Evolutionary conservation across 2,113 vertebrate genomes (phyloP), one percentile per base, ranked within the genome.

Genomic region (Oreochromis aureus): DNA sequence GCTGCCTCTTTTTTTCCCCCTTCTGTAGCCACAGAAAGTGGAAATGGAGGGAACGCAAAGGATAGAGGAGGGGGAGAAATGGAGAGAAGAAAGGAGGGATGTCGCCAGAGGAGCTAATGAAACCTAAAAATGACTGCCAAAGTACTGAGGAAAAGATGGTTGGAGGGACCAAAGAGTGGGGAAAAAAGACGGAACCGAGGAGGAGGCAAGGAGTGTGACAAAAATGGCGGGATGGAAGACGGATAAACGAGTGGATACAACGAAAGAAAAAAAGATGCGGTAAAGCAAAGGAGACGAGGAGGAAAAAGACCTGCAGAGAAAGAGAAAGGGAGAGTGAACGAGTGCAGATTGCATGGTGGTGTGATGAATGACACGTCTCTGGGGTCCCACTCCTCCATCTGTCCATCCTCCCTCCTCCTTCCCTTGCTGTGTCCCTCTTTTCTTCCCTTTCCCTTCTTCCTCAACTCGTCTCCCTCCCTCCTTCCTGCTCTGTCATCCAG

Each of bases 321-420:
- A 86, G 89, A 91, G 90, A 89, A 48, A 93, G 89, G 87, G 91
- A 81, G 86, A 84, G 82, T 73, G 93, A 95, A 91, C 36, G 90
- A 92, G 94, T 91, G 90, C 89, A 94, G 92, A 81, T 93, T 88
- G 90, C 91, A 89, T 85, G 92, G 86, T 95, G 94, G 94, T 94
- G 95, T 96, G 95, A 96, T 96, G 94, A 95, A 96, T 95, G 95
- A 95, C 95, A 92, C 85, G 91, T 95, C 94, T 95, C 94, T 94
- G 91, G 92, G 95, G 95, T 95, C 93, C 91, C 92, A 94, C 94
- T 95, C 95, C 92, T 96, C 95, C 95, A 95, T 96, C 95, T 95
- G 95, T 96, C 95, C 94, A 92, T 95, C 91, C 91, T 91, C 91
- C 93, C 87, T 86, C 91, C 90, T 89, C 66, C 56, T 51, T 88